Conservation (phyloP, 2,113 vertebrate species). For the Pandion haliaetus region DNA sequence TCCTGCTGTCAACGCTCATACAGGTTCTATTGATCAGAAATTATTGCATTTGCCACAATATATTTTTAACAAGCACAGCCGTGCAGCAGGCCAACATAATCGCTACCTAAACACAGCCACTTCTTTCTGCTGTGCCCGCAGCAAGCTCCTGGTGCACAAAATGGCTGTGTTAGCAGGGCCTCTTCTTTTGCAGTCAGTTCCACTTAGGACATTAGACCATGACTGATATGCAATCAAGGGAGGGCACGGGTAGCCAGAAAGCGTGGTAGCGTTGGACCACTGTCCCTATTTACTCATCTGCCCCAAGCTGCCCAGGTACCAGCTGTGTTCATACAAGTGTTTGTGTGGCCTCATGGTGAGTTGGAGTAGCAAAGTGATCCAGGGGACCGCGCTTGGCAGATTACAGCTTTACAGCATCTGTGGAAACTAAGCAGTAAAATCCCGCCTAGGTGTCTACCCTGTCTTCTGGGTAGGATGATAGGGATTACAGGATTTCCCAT, state of each 20-base stretch:
- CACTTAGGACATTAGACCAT: background rate
- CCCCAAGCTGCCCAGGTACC: background rate
- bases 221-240: accelerated
- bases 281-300: background rate
- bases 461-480: background rate
- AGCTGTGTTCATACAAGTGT: background rate
- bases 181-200: background rate
- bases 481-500: background rate
- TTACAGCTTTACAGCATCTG: background rate
- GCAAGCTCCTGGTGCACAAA: background rate
- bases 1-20: background rate
- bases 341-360: background rate
- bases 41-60: background rate
- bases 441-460: background rate
- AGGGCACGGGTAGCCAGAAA: background rate
- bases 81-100: background rate
- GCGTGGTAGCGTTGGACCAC: background rate
- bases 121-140: accelerated
- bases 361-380: background rate
- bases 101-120: background rate
- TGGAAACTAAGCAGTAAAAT: background rate
- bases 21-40: background rate
- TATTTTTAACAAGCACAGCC: background rate
- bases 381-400: background rate
- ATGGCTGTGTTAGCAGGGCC: background rate